Evolutionary conservation across 2,797 vertebrate species (phyloP).

Genomic region (Chlorospingus semifuscus): DNA sequence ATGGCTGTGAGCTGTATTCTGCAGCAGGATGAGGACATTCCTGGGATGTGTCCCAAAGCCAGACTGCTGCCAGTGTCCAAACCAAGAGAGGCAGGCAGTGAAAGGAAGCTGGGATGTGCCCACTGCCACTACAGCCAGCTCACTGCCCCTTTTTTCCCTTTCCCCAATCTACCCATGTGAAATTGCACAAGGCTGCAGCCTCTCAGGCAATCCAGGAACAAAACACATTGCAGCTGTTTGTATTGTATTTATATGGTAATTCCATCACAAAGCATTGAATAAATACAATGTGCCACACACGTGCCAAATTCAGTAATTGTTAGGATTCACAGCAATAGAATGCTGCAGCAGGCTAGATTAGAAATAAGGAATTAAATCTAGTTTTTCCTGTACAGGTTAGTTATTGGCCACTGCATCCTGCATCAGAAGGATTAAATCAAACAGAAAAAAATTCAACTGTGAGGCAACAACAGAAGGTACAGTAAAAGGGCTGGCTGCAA

Average conservation of each 20-base stretch:
- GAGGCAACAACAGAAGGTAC: not conserved
- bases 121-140: not conserved
- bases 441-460: not conserved
- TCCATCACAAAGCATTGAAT: not conserved
- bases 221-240: conserved; percentile 1
- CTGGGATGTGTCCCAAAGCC: not conserved
- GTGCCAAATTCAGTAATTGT: not conserved
- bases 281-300: not conserved
- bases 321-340: not conserved
- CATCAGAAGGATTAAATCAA: not conserved
- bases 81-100: not conserved
- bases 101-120: not conserved
- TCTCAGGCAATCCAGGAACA: not conserved
- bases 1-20: not conserved
- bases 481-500: not conserved
- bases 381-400: not conserved
- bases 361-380: not conserved
- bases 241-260: conserved; percentile 34
- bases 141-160: not conserved
- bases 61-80: not conserved
- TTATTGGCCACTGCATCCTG: not conserved
- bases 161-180: not conserved
- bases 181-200: not conserved
- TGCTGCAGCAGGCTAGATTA: not conserved
- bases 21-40: not conserved